Base-by-base conservation (phyloP, 2,113 vertebrate species). In the Datnioides undecimradiatus region DNA sequence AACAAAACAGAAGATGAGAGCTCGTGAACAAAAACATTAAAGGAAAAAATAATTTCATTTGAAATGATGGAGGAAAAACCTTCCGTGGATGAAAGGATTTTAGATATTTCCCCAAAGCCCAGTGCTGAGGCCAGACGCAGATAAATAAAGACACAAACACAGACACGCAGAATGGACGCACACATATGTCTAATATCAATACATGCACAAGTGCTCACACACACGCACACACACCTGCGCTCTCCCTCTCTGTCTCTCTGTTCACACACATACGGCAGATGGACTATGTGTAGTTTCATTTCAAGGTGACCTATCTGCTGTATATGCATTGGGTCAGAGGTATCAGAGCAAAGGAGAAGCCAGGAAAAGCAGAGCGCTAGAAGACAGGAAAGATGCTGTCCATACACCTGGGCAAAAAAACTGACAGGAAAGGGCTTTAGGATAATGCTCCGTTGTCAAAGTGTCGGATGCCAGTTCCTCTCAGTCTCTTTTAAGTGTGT, bases 251-350 rank as follows among this genome's bases (percentile, higher is more conserved):
- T 70, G 2, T 41, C 13, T 34, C 66, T 51, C 13, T 52, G 16
- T 52, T n/a, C 16, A 40, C 48, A 49, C 55, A 74, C 64, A 79
- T 25, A 63, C 5, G 79, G 72, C 80, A 91, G 82, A 89, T 91
- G 63, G 79, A 77, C 46, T 63, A 63, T 38, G 60, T 63, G 54
- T 68, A 60, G 11, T 81, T 88, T 82, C 64, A 48, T 49, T 88
- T 80, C 88, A 93, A 93, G 91, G 92, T 93, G 87, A 93, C 93
- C 88, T 81, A 86, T 85, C 59, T 80, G 58, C 65, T 76, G 66
- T 84, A 66, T 83, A 77, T 73, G 73, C 70, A 73, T 64, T 23
- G 19, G 86, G 83, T 87, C 85, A 90, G 83, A 76, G 55, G 49
- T 58, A 73, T 81, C 21, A 34, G 40, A 65, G 78, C n/a, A 38